Base-by-base conservation (phyloP, 2,797 vertebrate species). In the Streptopelia turtur region DNA sequence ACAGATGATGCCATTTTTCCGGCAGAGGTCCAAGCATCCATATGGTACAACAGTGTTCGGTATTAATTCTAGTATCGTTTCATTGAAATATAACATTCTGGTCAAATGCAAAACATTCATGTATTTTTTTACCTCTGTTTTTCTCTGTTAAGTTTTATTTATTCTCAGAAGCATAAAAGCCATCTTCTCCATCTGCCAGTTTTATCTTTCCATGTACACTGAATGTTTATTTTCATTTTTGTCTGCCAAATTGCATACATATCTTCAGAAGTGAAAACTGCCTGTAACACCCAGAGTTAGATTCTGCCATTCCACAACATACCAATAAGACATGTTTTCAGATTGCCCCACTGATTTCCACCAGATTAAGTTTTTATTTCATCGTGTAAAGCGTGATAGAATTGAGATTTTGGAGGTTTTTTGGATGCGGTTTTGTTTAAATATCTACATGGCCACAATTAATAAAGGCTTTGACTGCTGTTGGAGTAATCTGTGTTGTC, bases 71-170 rank as follows among this genome's bases (percentile, higher is more conserved):
- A 39, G 28, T 71, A 55, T 90, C 85, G 71, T 94, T 96, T 96
- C 81, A 45, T 65, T 95, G 75, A 85, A 94, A 56, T 60, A 83
- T 70, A 86, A 49, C 10, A 0, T 93, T 94, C 53, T 95, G 83
- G 71, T 93, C 94, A 95, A 74, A 92, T 74, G 75, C 60, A 94
- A 70, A 93, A 55, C 0, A 1, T 75, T 79, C 24, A 5, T 64
- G 12, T 90, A 21, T 56, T 33, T 80, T 41, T 93, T 94, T 87
- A 61, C 55, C 43, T 89, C 84, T 94, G 33, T 68, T 95, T 95
- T 94, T 53, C 80, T 70, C n/a, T 71, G 23, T 59, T 89, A 72
- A 45, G 87, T 90, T 96, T 93, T 93, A 86, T 96, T 91, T 94
- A 71, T 84, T 89, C 75, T 89, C 68, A 75, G 43, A 78, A 93